A percentile compares a stretch with the other conserved stretches of the same genome.
These are phyloP conservation scores for Acronicta psi DNA, from an alignment of 2,888 invertebrate genomes.

Conservation along the genomic window DNA sequence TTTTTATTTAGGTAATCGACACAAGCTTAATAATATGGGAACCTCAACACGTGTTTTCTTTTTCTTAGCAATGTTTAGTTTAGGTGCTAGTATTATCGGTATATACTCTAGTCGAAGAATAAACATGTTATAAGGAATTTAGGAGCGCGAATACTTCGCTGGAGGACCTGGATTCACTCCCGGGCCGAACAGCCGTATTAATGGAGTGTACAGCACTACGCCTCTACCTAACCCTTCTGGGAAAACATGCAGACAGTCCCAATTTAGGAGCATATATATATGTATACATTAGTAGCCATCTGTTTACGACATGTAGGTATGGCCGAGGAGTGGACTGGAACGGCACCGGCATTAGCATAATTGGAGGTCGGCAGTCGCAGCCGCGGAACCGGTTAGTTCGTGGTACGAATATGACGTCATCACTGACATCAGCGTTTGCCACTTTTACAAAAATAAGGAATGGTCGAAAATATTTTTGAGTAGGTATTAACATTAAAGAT, in stretches of 20 bases:
- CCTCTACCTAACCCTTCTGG: too few species aligned
- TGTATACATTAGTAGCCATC: constrained; percentile 15
- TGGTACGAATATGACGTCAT: constrained; percentile 78
- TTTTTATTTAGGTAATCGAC: constrained; percentile 40
- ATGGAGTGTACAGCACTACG: too few species aligned
- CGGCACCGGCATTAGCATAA: constrained; percentile 79
- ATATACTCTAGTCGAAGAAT: too few species aligned
- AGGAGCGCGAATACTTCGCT: too few species aligned
- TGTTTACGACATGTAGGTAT: constrained; percentile 54
- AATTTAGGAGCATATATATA: constrained; percentile 54
- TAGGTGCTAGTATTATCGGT: too few species aligned
- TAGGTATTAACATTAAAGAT: too few species aligned
- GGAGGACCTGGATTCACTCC: too few species aligned
- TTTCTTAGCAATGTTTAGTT: background rate
- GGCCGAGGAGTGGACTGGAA: constrained; percentile 66
- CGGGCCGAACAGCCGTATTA: too few species aligned
- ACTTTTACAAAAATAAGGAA: constrained; percentile 46
- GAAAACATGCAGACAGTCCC: constrained; percentile 41
- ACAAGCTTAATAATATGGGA: constrained; percentile 44
- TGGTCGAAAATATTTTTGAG: constrained; percentile 9
- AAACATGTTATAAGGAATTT: too few species aligned
- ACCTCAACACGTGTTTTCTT: constrained; percentile 46
- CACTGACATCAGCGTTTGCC: constrained; percentile 74
- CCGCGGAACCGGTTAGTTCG: constrained; percentile 78
- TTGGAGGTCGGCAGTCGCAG: constrained; percentile 77